These are phyloP conservation scores for Hypena proboscidalis DNA, from an alignment of 2,888 invertebrate species.

Conservation along the genomic window DNA sequence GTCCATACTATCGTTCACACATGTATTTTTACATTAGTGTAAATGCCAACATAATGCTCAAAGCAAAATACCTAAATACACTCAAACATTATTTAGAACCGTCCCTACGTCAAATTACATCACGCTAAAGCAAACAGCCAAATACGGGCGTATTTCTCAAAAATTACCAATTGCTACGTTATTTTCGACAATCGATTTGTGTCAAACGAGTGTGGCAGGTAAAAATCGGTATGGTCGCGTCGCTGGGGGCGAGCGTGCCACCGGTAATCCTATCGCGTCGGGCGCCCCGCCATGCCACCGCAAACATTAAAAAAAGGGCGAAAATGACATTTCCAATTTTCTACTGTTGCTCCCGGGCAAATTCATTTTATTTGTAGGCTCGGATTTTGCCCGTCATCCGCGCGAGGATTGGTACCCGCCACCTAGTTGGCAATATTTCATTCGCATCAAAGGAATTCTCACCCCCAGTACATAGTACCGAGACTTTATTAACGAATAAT, in stretches of 20 bases:
- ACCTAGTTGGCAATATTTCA: conserved; percentile 76
- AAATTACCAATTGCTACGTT: conserved; percentile 68
- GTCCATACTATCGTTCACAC: no score
- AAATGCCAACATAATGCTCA: no score
- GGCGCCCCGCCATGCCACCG: conserved; percentile 62
- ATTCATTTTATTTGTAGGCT: conserved; percentile 82
- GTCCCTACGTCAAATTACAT: background rate
- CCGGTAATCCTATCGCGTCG: conserved; percentile 72
- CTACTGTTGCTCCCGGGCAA: conserved; percentile 81
- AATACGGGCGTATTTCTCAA: conserved; percentile 46
- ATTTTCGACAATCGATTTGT: conserved; percentile 68
- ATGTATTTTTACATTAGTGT: no score
- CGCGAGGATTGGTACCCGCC: conserved; percentile 57
- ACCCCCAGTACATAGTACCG: conserved; percentile 45
- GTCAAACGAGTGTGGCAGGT: conserved; percentile 68
- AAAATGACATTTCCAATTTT: conserved; percentile 87
- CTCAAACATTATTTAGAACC: background rate
- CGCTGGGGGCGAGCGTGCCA: conserved; percentile 58
- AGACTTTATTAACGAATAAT: conserved; percentile 78
- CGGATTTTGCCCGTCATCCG: conserved; percentile 75
- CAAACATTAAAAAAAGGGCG: conserved; percentile 84
- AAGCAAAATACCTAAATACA: background rate
- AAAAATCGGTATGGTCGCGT: conserved; percentile 55
- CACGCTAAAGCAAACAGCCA: conserved; percentile 7
- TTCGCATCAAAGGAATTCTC: conserved; percentile 77